Base-by-base conservation (phyloP, 2,888 invertebrate genomes). In the Operophtera brumata region DNA sequence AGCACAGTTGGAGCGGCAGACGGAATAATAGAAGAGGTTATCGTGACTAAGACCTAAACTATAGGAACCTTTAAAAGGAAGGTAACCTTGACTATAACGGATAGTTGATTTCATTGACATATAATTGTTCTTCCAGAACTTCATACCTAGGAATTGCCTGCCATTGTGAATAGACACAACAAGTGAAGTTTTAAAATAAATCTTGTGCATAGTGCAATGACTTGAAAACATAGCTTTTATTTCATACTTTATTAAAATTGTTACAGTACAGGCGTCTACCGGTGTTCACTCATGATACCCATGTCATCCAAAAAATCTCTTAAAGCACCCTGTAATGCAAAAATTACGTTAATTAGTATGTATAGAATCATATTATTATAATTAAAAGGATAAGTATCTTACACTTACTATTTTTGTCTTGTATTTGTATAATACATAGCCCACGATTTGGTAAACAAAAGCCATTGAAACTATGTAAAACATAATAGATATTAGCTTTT, bases 381-480 rank as follows among this genome's bases (percentile, higher is more conserved):
- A 35, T 11, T 11, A 52, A 13, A 44, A 43, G 41, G 44, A 37
- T 41, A 61, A 51, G n/a, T 64, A 8, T 9, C 20, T 28, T 12
- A 6, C 3, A 82, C 84, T 87, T 73, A 86, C 86, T 52, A 84
- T 64, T 73, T 76, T 77, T 47, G 60, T 60, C 49, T 72, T 77
- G 64, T 90, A 90, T 73, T 78, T 88, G 69, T 86, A 76, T 11
- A 68, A 53, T 35, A 89, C 71, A 65, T 85, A 91, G 44, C 88
- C 81, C 45, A 79, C 28, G 37, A 91, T 86, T 61, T 91, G 86
- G 52, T 83, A 80, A 43, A 91, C 81, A 53, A 91, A 87, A 5
- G 71, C 77, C 35, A 87, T 53, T 0, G 91, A 91, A 6, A 91
- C 83, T 0, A 78, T 36, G 55, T 90, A 91, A 30, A 91, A 78